Evolutionary conservation across 2,113 vertebrate species (phyloP).

Genomic region (Cyrtonyx montezumae): DNA sequence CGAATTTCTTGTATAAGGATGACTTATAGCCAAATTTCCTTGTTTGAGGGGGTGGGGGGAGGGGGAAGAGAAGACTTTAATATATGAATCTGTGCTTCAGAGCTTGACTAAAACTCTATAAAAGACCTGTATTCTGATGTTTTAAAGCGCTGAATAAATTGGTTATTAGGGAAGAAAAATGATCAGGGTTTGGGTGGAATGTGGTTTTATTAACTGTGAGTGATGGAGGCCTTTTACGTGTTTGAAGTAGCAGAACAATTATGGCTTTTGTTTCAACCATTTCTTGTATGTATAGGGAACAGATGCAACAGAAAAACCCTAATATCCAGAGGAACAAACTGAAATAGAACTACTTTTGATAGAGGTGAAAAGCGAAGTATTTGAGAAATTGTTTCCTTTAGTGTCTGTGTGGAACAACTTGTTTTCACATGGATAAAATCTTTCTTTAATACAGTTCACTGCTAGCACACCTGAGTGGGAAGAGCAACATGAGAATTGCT

Average conservation of each 20-base stretch:
- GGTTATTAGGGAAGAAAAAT: background rate
- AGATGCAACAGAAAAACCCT: background rate
- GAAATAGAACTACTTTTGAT: background rate
- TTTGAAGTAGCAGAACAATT: background rate
- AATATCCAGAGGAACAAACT: background rate
- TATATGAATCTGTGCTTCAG: background rate
- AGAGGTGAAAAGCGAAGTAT: background rate
- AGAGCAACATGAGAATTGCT: background rate
- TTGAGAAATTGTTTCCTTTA: background rate
- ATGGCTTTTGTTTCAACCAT: background rate
- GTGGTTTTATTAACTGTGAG: conserved; percentile 8
- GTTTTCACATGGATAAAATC: background rate
- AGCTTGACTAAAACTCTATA: background rate
- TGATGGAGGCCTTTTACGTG: background rate
- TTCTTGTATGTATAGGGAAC: background rate
- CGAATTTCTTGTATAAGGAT: background rate
- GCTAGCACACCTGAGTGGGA: background rate
- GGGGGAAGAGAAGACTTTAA: background rate
- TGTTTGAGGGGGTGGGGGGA: background rate
- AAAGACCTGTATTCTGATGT: background rate
- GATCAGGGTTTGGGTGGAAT: background rate
- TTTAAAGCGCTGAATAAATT: background rate
- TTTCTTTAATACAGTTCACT: background rate
- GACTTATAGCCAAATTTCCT: background rate
- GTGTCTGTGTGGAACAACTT: background rate